A percentile compares a stretch with the other conserved stretches of the same genome.
Evolutionary conservation across 2,797 vertebrate genomes (phyloP).

Genomic region (Mormyrus hasselquistii): DNA sequence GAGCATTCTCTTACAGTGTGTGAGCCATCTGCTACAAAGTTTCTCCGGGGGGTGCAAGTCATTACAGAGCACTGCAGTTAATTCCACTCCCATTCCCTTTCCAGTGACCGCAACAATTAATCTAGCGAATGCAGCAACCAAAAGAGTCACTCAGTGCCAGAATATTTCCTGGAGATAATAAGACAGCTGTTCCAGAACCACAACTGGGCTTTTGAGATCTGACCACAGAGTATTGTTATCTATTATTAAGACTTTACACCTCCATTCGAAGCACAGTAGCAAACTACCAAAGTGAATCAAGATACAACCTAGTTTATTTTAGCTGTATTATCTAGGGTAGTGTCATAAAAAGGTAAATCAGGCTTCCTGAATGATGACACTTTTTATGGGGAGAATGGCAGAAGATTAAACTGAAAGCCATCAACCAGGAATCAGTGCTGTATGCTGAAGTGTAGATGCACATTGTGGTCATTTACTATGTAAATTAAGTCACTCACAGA

Average conservation of each 20-base stretch:
- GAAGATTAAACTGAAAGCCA: neutral
- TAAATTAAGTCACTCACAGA: neutral
- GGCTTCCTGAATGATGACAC: neutral
- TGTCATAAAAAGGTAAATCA: neutral
- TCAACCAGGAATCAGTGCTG: neutral
- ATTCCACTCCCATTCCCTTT: neutral
- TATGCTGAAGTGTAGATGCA: neutral
- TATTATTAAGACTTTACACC: neutral
- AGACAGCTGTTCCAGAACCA: constrained; percentile 2
- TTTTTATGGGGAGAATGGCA: neutral
- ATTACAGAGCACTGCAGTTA: neutral
- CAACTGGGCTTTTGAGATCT: no score
- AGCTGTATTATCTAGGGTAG: neutral
- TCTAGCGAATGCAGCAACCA: neutral
- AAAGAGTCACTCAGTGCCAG: neutral
- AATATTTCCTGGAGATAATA: constrained; percentile 3
- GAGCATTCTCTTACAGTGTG: neutral
- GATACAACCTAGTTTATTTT: neutral
- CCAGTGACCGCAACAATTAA: neutral
- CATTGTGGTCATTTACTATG: neutral
- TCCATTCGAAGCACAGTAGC: neutral
- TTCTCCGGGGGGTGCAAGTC: neutral
- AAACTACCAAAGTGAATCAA: neutral
- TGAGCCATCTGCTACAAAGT: neutral
- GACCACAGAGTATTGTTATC: neutral